Evolutionary conservation across 2,113 vertebrate species (phyloP), one percentile per base, ranked within the genome.

Genomic region (Menura novaehollandiae): DNA sequence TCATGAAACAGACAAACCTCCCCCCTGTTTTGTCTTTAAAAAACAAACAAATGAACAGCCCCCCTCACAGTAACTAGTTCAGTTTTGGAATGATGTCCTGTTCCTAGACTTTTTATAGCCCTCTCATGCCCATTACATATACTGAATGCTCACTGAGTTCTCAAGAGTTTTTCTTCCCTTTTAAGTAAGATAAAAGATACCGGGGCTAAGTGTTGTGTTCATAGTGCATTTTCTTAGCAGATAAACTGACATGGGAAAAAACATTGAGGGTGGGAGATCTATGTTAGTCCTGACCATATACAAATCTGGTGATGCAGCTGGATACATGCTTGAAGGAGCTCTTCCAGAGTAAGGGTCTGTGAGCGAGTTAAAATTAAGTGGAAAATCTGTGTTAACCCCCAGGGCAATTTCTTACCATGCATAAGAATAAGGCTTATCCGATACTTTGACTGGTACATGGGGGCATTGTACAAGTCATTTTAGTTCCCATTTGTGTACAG

Each of bases 31-130:
- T 97, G 88, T 94, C 87, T 94, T 94, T 80, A 78, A 93, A 92
- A 96, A 96, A 96, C 95, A 95, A 95, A 93, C 94, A 97, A 95
- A 91, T 85, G 93, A 92, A 87, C 91, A 87, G 56, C 82, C 76
- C 60, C 56, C 73, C 55, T 91, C 93, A 58, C 76, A 92, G 86
- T 85, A 74, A 85, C 89, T 89, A 91, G 89, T 75, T 92, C 55
- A 67, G 79, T 77, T 95, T 92, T 73, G 62, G 84, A 93, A 86
- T 49, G 19, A 81, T 91, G 64, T 80, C 76, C 49, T 30, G 27
- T 85, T 89, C 77, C 53, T 91, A 53, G 75, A 53, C 51, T 74
- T 93, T 75, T 60, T 85, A 71, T 82, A 85, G 88, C 4, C 2
- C 49, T 89, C 51, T 82, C 46, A 33, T 93, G 93, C 28, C 39